Base-by-base conservation (phyloP, 1,140 invertebrate genomes). In the Macrocentrus cingulum region DNA sequence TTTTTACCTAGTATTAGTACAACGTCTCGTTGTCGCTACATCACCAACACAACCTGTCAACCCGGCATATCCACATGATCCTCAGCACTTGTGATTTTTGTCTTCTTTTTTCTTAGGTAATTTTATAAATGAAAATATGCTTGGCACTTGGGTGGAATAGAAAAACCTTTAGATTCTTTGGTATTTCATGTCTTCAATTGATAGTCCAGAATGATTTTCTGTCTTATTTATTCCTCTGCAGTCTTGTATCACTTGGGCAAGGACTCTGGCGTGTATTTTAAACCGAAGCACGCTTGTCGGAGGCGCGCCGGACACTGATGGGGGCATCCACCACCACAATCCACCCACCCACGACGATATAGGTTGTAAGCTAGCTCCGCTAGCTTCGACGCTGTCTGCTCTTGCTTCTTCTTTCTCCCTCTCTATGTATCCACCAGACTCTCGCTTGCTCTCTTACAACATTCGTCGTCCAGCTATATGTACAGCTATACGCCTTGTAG, bases 271-370 rank as follows among this genome's bases (percentile, higher is more conserved):
- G 15, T 50, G 25, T 13, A 36, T 25, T 37, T 36, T 39, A 58
- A 55, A 29, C 68, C 77, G 76, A 79, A 72, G 74, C 75, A 77
- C 75, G 74, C 76, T 76, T 72, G 62, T 73, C 75, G 77, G 72
- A 79, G 76, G 74, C 77, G 75, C 76, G 75, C 77, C 72, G 72
- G 75, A 76, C 75, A 77, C 76, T 78, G 76, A 80, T 41, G 46
- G 74, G 74, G 72, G 74, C 72, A 78, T 75, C 67, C 60, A 64
- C 65, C 61, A 61, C 61, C 60, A 63, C 66, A 63, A 68, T 74
- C 68, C 63, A 75, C 68, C 73, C 71, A 76, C 67, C 69, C 69
- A 74, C 65, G 58, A 62, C 62, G 63, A 70, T 65, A 66, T 67
- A 70, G 65, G 60, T 74, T 72, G 58, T 69, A 66, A 65, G 61